Evolutionary conservation across 1,140 invertebrate species (phyloP).

Genomic region (Zaprionus davidi): DNA sequence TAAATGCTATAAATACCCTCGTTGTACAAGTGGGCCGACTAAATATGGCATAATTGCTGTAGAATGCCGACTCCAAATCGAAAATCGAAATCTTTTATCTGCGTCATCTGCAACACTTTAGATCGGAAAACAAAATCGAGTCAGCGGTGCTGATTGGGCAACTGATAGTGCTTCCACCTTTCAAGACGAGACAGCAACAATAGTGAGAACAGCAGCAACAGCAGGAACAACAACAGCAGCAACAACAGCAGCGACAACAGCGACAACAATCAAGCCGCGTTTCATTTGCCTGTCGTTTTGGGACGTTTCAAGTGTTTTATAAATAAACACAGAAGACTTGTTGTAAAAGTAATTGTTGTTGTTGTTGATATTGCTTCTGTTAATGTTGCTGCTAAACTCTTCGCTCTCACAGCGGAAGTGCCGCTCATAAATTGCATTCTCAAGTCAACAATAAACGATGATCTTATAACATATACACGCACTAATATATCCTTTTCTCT

Average conservation of each 20-base stretch:
- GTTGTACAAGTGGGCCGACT: constrained; percentile 32
- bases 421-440: constrained; percentile 75
- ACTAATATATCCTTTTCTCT: constrained; percentile 8
- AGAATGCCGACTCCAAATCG: constrained; percentile 32
- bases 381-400: constrained; percentile 8
- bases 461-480: constrained; percentile 11
- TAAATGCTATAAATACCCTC: constrained; percentile 65
- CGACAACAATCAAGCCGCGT: constrained; percentile 63
- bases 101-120: constrained; percentile 67
- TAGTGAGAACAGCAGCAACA: background rate
- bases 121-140: constrained; percentile 38
- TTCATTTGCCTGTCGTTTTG: constrained; percentile 63
- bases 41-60: constrained; percentile 70
- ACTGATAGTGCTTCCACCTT: constrained; percentile 45
- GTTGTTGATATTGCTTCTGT: constrained; percentile 16
- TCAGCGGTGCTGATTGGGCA: constrained; percentile 34
- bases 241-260: constrained; percentile 23
- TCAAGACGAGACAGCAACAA: background rate
- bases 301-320: constrained; percentile 75
- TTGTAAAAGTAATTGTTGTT: constrained; percentile 33
- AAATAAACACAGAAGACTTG: constrained; percentile 64
- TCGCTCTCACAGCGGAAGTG: constrained; percentile 58
- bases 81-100: constrained; percentile 55
- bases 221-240: constrained; percentile 5
- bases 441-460: constrained; percentile 28